phyloP scores from a whole-genome alignment of 2,113 vertebrate species.

The Etia nguti region DNA sequence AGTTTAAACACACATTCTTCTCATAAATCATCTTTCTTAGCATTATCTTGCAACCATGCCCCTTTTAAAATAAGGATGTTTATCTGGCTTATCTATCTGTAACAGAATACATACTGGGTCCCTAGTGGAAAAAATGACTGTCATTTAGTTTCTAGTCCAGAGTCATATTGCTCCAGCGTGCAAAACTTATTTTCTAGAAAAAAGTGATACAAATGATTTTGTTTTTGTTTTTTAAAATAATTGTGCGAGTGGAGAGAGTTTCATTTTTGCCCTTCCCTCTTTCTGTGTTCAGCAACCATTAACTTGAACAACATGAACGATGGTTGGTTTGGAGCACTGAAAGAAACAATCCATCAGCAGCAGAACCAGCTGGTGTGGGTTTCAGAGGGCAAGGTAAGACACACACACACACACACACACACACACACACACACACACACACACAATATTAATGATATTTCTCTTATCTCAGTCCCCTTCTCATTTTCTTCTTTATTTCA shows the following conservation, averaged over 20 bases:
- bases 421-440: neutral
- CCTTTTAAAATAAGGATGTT: neutral
- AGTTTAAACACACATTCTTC: neutral
- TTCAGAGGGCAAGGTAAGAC: slow-evolving; percentile 95
- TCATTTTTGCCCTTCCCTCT: neutral
- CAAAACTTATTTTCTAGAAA: neutral
- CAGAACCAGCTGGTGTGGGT: slow-evolving; percentile 99
- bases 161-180: neutral
- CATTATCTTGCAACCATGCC: neutral
- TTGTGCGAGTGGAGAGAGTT: neutral
- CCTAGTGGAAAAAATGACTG: neutral
- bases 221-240: neutral
- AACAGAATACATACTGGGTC: neutral
- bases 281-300: slow-evolving; percentile 83
- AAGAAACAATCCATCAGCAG: slow-evolving; percentile 92
- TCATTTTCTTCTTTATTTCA: neutral
- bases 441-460: too few relatives aligned
- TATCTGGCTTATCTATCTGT: neutral
- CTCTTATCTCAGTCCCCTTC: neutral
- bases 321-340: slow-evolving; percentile 95
- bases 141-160: neutral
- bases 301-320: slow-evolving; percentile 98
- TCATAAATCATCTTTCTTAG: neutral
- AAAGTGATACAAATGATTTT: neutral
- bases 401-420: neutral